Percentiles rank a stretch among this genome's conserved stretches.
Conservation (phyloP, 2,113 vertebrate species). For the Macroglossus sobrinus region DNA sequence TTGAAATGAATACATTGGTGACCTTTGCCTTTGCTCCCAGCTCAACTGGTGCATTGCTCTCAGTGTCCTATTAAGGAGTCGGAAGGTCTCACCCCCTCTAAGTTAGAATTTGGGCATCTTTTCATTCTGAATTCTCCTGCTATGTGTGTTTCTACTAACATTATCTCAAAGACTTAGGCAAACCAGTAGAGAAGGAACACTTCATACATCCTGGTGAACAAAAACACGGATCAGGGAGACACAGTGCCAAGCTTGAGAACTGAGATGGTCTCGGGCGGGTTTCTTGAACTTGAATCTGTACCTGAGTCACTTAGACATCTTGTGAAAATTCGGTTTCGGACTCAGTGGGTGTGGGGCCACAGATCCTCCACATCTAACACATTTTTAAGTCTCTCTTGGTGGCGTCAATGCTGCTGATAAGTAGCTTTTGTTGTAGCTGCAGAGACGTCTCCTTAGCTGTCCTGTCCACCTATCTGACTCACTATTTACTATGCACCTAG, state of each 20-base stretch:
- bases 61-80: background rate
- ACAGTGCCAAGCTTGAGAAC: background rate
- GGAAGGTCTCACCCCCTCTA: background rate
- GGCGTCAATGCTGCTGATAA: accelerated
- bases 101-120: background rate
- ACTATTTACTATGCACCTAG: accelerated
- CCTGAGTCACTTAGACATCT: background rate
- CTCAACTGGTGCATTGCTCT: background rate
- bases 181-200: background rate
- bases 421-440: accelerated
- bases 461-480: accelerated
- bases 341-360: background rate
- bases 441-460: too few relatives aligned
- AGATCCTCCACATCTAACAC: background rate
- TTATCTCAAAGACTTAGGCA: background rate
- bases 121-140: background rate
- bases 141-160: background rate
- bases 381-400: background rate
- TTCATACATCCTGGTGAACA: background rate
- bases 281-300: background rate
- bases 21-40: background rate
- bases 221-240: too few relatives aligned
- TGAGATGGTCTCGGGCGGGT: background rate
- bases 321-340: background rate
- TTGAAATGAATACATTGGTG: background rate